Conservation (phyloP, 2,888 invertebrate genomes). For the Drepanosiphum platanoidis region DNA sequence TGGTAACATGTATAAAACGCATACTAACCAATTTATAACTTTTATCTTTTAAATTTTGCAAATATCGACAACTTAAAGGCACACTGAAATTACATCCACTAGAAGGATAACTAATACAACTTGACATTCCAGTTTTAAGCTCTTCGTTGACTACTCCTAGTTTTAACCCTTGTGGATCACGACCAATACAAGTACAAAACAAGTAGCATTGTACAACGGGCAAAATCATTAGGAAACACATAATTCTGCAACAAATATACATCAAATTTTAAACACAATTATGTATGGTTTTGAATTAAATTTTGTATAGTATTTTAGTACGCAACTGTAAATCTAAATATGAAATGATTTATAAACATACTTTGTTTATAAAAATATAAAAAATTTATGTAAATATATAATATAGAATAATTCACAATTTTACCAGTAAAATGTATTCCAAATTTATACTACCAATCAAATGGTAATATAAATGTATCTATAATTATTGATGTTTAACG, state of each 20-base stretch:
- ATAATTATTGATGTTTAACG: too few species aligned
- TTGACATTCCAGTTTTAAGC: constrained; percentile 64
- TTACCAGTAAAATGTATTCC: not conserved
- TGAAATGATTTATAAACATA: too few species aligned
- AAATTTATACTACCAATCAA: too few species aligned
- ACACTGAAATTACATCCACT: constrained; percentile 63
- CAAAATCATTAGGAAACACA: constrained; percentile 85
- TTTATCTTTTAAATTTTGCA: constrained; percentile 76
- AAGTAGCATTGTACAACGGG: constrained; percentile 87
- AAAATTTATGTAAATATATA: too few species aligned
- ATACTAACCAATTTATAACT: constrained; percentile 75
- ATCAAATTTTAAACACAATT: not conserved
- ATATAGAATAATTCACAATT: not conserved
- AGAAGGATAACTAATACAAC: constrained; percentile 65
- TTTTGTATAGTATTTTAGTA: not conserved
- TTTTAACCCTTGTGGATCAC: constrained; percentile 80
- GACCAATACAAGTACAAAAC: constrained; percentile 89
- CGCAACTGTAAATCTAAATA: not conserved
- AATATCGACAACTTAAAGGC: constrained; percentile 69
- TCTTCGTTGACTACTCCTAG: constrained; percentile 87
- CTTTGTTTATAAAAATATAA: too few species aligned
- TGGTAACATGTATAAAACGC: not conserved
- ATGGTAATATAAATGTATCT: too few species aligned
- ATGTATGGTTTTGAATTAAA: not conserved
- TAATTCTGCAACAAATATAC: constrained; percentile 71